phyloP scores from a whole-genome alignment of 2,797 vertebrate genomes.

The Schizopygopsis malacanthus region DNA sequence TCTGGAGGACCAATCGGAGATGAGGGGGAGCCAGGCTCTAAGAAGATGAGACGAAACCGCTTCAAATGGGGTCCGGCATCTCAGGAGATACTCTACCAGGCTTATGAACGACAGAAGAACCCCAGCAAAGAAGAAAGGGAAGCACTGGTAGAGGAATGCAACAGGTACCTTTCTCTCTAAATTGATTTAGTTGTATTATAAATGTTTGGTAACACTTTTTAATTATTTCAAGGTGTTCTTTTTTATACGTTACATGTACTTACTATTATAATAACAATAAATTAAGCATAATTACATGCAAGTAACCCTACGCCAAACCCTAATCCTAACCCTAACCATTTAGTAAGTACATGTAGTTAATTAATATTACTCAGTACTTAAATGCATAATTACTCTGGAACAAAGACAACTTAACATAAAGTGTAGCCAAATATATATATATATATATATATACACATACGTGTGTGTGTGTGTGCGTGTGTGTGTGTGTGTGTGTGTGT shows the following conservation, averaged over 20 bases:
- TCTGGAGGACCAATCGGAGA: constrained; percentile 70
- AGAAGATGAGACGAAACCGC: constrained; percentile 97
- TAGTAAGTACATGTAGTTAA: neutral
- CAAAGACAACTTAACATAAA: no score
- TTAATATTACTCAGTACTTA: neutral
- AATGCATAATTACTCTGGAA: no score
- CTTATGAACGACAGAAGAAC: constrained; percentile 98
- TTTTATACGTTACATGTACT: neutral
- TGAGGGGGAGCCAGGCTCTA: constrained; percentile 90
- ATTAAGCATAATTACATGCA: neutral
- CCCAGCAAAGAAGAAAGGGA: constrained; percentile 98
- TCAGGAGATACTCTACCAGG: constrained; percentile 98
- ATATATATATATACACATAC: neutral
- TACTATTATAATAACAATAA: neutral
- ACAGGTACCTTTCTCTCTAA: constrained; percentile 82
- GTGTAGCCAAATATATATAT: neutral
- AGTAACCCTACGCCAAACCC: neutral
- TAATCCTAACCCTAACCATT: neutral
- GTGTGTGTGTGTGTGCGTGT: neutral
- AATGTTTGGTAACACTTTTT: neutral
- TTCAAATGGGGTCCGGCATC: constrained; percentile 99
- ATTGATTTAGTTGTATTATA: neutral
- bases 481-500: neutral
- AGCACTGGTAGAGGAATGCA: constrained; percentile 94
- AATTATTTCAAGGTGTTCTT: neutral